Conservation (phyloP, 64 coral and sea anemone species). For the Actinia equina region DNA sequence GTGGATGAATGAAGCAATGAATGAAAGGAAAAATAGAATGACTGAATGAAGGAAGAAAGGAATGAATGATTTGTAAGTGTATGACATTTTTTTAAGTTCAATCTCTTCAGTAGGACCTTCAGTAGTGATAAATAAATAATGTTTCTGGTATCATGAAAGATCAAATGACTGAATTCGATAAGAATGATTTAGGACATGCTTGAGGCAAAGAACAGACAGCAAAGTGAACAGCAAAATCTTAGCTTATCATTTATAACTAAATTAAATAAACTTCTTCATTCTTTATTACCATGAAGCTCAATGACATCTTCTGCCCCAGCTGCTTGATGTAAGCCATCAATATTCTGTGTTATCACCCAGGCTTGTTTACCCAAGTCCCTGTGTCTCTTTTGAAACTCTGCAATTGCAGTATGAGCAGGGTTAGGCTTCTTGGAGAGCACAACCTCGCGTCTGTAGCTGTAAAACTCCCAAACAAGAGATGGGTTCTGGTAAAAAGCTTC, state of each 20-base stretch:
- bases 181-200: no score
- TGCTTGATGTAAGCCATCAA: conserved; percentile 90
- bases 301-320: conserved; percentile 81
- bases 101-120: no score
- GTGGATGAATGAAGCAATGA: no score
- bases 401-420: conserved; percentile 88
- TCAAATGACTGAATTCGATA: no score
- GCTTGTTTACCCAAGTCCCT: conserved; percentile 45
- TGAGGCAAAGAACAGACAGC: not conserved
- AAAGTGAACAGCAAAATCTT: not conserved
- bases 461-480: conserved; percentile 98
- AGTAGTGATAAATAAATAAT: no score
- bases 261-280: not conserved
- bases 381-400: conserved; percentile 80
- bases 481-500: conserved; percentile 68
- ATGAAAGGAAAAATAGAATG: no score
- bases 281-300: conserved; percentile 79
- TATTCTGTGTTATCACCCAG: conserved; percentile 89
- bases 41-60: no score
- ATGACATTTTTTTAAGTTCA: no score
- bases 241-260: not conserved
- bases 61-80: no score
- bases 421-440: conserved; percentile 89
- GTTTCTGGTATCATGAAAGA: no score
- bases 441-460: conserved; percentile 90